These are phyloP conservation scores for Lota lota DNA, from an alignment of 2,113 vertebrate species.

Conservation along the genomic window DNA sequence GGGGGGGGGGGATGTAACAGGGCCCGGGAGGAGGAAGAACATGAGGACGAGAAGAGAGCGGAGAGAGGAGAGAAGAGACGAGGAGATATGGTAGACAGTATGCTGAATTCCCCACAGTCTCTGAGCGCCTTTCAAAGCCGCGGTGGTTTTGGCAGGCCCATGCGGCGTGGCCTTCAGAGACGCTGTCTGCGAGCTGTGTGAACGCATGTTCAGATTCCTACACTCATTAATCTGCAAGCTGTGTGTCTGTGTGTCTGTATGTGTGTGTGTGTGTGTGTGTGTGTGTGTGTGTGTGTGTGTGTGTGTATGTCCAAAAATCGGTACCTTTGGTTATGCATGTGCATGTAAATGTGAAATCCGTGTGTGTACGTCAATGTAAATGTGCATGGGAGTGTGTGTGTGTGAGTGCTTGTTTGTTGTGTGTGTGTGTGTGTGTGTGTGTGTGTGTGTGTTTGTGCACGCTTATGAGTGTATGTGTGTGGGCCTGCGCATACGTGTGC, in stretches of 20 bases:
- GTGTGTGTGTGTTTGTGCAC: no score
- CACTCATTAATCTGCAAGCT: not conserved
- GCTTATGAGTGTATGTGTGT: no score
- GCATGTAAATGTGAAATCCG: no score
- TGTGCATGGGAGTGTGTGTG: no score
- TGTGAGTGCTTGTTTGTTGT: no score
- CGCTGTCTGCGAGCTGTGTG: not conserved
- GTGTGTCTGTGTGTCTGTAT: not conserved
- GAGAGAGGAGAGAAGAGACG: slow-evolving; percentile 24
- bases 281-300: no score
- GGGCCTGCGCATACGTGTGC: no score
- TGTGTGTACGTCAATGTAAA: no score
- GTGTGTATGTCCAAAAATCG: no score
- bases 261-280: not conserved
- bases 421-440: no score
- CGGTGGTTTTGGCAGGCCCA: slow-evolving; percentile 11
- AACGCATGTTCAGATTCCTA: not conserved
- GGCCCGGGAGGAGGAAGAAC: slow-evolving; percentile 20
- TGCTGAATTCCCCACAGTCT: slow-evolving; percentile 52
- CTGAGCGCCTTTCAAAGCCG: slow-evolving; percentile 39
- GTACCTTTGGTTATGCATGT: no score
- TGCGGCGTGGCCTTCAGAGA: slow-evolving; percentile 34
- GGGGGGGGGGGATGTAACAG: slow-evolving; percentile 16
- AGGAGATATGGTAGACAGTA: slow-evolving; percentile 11
- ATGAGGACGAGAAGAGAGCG: slow-evolving; percentile 23